phyloP scores from a whole-genome alignment of 2,888 invertebrate genomes.

The Platerodrilus igneus region DNA sequence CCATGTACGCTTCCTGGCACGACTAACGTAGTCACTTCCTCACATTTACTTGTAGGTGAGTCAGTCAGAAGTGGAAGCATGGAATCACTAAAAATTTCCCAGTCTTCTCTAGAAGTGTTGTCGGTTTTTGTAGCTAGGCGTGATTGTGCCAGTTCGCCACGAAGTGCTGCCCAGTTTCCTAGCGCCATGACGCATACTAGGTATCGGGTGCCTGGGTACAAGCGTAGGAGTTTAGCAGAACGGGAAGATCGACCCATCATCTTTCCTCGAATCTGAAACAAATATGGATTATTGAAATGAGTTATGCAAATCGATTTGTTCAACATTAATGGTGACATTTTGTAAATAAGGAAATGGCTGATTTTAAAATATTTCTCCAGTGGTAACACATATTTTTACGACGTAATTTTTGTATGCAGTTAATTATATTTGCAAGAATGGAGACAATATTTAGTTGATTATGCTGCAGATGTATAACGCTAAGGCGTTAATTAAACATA shows the following conservation, averaged over 20 bases:
- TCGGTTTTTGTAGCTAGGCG: slow-evolving; percentile 46
- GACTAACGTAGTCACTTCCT: slow-evolving; percentile 70
- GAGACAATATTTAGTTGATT: too few relatives aligned
- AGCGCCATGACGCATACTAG: slow-evolving; percentile 84
- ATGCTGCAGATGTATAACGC: too few relatives aligned
- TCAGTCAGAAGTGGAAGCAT: slow-evolving; percentile 59
- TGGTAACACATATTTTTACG: too few relatives aligned
- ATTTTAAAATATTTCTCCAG: too few relatives aligned
- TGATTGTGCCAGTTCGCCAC: slow-evolving; percentile 51
- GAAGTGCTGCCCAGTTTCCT: slow-evolving; percentile 63
- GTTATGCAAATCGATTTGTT: too few relatives aligned
- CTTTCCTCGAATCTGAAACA: slow-evolving; percentile 68
- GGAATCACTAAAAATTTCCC: slow-evolving; percentile 53
- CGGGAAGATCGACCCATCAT: slow-evolving; percentile 68
- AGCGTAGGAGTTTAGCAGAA: slow-evolving; percentile 67
- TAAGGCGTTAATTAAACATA: too few relatives aligned
- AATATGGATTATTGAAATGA: too few relatives aligned
- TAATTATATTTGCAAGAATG: too few relatives aligned
- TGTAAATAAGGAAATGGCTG: too few relatives aligned
- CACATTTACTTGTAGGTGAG: slow-evolving; percentile 70
- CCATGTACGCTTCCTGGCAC: slow-evolving; percentile 63
- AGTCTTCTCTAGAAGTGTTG: slow-evolving; percentile 37
- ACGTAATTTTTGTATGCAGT: too few relatives aligned
- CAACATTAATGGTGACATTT: too few relatives aligned
- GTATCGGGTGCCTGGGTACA: slow-evolving; percentile 77